A percentile compares a stretch with the other conserved stretches of the same genome.
Conservation (phyloP, 2,797 vertebrate genomes). For the Halcyon badia region DNA sequence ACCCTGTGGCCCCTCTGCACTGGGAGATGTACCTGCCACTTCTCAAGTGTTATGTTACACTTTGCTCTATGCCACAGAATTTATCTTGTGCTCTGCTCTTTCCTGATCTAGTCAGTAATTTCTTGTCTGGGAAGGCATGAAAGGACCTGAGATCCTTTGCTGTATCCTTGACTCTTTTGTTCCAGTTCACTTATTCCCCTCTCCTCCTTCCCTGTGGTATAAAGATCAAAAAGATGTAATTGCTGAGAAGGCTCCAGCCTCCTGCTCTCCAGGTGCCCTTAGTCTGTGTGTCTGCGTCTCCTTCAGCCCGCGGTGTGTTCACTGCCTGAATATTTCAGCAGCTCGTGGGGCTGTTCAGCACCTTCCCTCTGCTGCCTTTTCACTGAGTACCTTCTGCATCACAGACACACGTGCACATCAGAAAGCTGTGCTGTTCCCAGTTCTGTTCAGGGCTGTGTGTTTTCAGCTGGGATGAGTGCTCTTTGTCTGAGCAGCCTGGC, state of each 20-base stretch:
- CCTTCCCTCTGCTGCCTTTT: not conserved
- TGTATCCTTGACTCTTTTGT: not conserved
- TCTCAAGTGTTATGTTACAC: not conserved
- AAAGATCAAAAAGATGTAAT: not conserved
- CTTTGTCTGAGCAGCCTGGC: not conserved
- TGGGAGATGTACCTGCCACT: not conserved
- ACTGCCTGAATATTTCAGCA: not conserved
- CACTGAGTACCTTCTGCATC: not conserved
- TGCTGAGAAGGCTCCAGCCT: not conserved
- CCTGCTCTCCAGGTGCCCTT: not conserved
- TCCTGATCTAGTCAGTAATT: not conserved
- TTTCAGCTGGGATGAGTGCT: not conserved
- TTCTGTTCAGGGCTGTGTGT: not conserved
- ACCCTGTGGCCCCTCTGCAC: not conserved
- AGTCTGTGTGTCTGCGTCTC: not conserved
- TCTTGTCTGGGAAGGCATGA: not conserved
- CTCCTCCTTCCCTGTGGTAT: not conserved
- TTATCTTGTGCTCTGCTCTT: not conserved
- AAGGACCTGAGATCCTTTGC: not conserved
- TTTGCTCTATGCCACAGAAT: not conserved
- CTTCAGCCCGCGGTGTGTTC: not conserved
- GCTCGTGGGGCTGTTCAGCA: not conserved
- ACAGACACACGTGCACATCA: not conserved
- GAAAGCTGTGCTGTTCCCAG: not conserved
- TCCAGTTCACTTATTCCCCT: not conserved